These are phyloP conservation scores for Drosophila sp. DNA, from an alignment of 1,140 invertebrate species.

Conservation along the genomic window DNA sequence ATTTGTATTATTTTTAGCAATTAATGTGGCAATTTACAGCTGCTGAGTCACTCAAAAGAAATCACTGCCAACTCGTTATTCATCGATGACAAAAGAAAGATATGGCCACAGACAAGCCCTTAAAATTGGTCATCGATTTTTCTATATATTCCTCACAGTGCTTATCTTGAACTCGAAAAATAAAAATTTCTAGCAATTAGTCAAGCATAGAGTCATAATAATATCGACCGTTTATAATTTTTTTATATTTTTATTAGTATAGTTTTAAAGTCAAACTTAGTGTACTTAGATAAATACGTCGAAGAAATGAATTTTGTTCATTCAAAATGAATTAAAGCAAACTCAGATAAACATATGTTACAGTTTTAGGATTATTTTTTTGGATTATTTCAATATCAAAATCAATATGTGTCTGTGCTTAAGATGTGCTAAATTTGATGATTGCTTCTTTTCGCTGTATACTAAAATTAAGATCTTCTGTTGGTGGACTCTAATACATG, in stretches of 20 bases:
- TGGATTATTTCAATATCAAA: neutral
- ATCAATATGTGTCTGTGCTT: neutral
- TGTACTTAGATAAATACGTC: no score
- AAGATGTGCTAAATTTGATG: neutral
- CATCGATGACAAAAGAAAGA: conserved; percentile 44
- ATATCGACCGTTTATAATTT: no score
- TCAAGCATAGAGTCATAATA: neutral
- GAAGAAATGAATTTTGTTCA: no score
- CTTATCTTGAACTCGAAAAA: conserved; percentile 10
- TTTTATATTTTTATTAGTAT: no score
- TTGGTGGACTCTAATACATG: neutral
- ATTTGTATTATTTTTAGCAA: conserved; percentile 45
- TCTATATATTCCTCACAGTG: neutral
- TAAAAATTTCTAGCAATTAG: neutral
- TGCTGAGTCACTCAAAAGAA: conserved; percentile 34
- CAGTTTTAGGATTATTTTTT: no score
- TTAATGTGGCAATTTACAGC: conserved; percentile 32
- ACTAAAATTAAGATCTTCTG: neutral
- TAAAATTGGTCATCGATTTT: conserved; percentile 15
- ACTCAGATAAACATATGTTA: no score
- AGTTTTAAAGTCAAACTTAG: no score
- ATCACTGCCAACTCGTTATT: conserved; percentile 17
- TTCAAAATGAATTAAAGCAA: no score
- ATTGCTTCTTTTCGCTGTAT: neutral
- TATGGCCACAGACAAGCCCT: conserved; percentile 39